A percentile compares a stretch with the other conserved stretches of the same genome.
Evolutionary conservation across 2,888 invertebrate genomes (phyloP).

Genomic region (Leptothorax acervorum): DNA sequence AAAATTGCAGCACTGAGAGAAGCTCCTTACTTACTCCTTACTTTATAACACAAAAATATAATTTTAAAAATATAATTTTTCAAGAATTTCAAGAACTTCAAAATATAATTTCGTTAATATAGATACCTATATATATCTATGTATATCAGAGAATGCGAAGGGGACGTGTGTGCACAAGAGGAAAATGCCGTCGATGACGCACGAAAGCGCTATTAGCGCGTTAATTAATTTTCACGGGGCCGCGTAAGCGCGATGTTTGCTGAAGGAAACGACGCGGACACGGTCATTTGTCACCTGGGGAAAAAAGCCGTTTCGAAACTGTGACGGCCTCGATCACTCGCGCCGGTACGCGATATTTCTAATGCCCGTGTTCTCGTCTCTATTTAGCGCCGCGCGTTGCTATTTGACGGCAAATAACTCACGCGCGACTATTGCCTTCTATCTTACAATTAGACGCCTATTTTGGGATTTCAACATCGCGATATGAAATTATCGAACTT

Average conservation of each 20-base stretch:
- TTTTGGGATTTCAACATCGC: background rate
- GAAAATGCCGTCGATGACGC: background rate
- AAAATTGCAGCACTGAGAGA: background rate
- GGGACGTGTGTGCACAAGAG: too few species aligned
- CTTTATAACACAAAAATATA: too few species aligned
- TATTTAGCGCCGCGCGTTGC: background rate
- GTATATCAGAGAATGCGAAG: too few species aligned
- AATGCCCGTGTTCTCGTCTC: background rate
- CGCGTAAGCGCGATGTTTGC: constrained; percentile 15
- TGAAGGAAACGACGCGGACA: constrained; percentile 24
- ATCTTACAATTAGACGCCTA: background rate
- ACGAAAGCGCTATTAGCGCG: background rate
- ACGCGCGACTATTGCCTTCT: background rate
- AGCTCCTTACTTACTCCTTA: too few species aligned
- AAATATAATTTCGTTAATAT: background rate
- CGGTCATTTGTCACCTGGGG: constrained; percentile 43
- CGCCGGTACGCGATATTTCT: background rate
- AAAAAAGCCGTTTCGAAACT: constrained; percentile 26
- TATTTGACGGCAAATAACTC: background rate
- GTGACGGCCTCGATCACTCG: constrained; percentile 9
- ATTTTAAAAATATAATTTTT: too few species aligned
- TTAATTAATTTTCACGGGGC: constrained; percentile 39
- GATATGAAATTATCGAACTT: background rate
- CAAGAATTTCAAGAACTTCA: background rate
- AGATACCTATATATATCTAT: too few species aligned